Conservation (phyloP, 1,140 invertebrate species). For the Trichomalopsis sarcophagae region DNA sequence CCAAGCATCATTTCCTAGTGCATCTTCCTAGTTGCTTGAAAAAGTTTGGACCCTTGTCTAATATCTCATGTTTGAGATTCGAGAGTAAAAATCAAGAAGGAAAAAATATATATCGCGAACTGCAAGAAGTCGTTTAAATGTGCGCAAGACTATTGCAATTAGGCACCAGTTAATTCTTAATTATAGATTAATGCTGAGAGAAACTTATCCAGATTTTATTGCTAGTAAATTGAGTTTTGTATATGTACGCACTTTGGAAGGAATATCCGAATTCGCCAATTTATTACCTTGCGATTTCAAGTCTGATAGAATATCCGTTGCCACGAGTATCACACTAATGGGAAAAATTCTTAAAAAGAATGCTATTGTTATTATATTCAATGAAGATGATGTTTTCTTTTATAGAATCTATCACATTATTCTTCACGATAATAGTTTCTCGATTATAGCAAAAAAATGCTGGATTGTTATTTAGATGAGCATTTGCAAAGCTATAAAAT, state of each 20-base stretch:
- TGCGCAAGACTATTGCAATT: conserved; percentile 41
- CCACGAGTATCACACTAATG: conserved; percentile 15
- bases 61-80: conserved; percentile 40
- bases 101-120: conserved; percentile 14
- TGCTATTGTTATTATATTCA: conserved; percentile 24
- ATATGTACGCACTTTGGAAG: not conserved
- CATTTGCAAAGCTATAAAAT: conserved; percentile 33
- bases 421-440: not conserved
- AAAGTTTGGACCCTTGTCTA: conserved; percentile 34
- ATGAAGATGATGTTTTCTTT: conserved; percentile 27
- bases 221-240: not conserved
- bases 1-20: conserved; percentile 42
- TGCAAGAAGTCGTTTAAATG: conserved; percentile 31
- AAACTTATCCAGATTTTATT: conserved; percentile 13
- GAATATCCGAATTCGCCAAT: not conserved
- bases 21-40: conserved; percentile 1
- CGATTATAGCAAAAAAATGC: conserved; percentile 33
- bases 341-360: conserved; percentile 32
- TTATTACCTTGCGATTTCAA: conserved; percentile 1
- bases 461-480: conserved; percentile 41
- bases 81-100: conserved; percentile 45
- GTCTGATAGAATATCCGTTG: not conserved
- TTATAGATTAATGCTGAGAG: conserved; percentile 28
- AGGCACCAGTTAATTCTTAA: conserved; percentile 33
- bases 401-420: conserved; percentile 35